Evolutionary conservation across 2,113 vertebrate species (phyloP).

Genomic region (Sinocyclocheilus anophthalmus): DNA sequence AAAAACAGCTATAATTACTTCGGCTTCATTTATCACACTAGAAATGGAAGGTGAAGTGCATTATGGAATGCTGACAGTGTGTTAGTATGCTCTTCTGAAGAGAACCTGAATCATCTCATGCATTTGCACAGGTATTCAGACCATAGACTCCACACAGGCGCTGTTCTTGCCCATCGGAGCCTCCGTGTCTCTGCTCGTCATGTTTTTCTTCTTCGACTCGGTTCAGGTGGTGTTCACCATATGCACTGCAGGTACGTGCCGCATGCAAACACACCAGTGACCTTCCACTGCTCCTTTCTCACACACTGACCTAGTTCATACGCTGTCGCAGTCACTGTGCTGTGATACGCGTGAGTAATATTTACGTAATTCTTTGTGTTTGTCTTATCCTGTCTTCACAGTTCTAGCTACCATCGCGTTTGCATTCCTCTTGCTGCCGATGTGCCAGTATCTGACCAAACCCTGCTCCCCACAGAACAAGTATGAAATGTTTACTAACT

Average conservation of each 20-base stretch:
- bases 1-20: not conserved
- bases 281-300: not conserved
- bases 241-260: constrained; percentile 93
- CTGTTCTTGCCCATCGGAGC: constrained; percentile 97
- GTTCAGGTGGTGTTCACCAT: constrained; percentile 99
- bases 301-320: constrained; percentile 21
- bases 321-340: not conserved
- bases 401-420: constrained; percentile 99
- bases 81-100: not conserved
- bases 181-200: constrained; percentile 96
- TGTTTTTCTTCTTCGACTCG: constrained; percentile 99
- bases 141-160: constrained; percentile 98
- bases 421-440: constrained; percentile 97
- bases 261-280: not conserved
- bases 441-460: constrained; percentile 99
- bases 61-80: not conserved
- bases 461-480: constrained; percentile 98
- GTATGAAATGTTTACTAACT: constrained; percentile 73
- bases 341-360: not conserved
- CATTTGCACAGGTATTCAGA: constrained; percentile 90
- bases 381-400: constrained; percentile 59
- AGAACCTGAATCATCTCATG: not conserved
- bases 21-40: not conserved
- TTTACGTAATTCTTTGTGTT: constrained; percentile 4
- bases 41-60: not conserved